Conservation (phyloP, 2,797 vertebrate species). For the Ctenopoma kingsleyae region DNA sequence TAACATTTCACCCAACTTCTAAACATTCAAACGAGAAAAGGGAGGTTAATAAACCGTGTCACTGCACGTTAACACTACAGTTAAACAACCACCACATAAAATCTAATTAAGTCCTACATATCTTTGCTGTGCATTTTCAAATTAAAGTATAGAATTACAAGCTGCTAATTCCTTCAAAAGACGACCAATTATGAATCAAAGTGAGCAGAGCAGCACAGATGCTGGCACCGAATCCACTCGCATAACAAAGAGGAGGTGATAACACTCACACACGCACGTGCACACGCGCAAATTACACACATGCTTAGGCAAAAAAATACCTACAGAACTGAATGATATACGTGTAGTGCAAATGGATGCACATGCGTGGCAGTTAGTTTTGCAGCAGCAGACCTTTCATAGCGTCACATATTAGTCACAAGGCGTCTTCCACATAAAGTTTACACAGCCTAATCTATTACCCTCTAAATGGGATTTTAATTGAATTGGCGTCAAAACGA, state of each 20-base stretch:
- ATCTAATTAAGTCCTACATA: constrained; percentile 49
- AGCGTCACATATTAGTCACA: constrained; percentile 79
- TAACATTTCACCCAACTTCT: neutral
- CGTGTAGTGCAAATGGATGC: constrained; percentile 7
- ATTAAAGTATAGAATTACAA: constrained; percentile 72
- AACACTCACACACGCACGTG: constrained; percentile 25
- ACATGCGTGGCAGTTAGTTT: constrained; percentile 37
- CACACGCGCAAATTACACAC: neutral
- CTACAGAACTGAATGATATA: constrained; percentile 44
- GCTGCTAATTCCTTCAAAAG: constrained; percentile 75
- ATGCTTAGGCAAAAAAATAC: constrained; percentile 31
- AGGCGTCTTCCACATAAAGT: constrained; percentile 83
- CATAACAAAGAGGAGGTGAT: constrained; percentile 68
- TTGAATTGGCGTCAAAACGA: constrained; percentile 98
- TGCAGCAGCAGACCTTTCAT: constrained; percentile 60
- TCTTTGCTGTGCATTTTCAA: constrained; percentile 53
- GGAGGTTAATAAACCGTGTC: constrained; percentile 21
- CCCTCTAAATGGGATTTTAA: constrained; percentile 96
- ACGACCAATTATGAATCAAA: constrained; percentile 73
- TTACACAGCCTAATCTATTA: constrained; percentile 89
- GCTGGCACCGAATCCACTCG: constrained; percentile 62
- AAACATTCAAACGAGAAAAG: neutral
- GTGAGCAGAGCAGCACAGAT: constrained; percentile 63
- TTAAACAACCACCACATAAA: constrained; percentile 22
- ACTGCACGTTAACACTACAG: constrained; percentile 19